Evolutionary conservation across 2,113 vertebrate species (phyloP).

Genomic region (Myotis lucifugus): DNA sequence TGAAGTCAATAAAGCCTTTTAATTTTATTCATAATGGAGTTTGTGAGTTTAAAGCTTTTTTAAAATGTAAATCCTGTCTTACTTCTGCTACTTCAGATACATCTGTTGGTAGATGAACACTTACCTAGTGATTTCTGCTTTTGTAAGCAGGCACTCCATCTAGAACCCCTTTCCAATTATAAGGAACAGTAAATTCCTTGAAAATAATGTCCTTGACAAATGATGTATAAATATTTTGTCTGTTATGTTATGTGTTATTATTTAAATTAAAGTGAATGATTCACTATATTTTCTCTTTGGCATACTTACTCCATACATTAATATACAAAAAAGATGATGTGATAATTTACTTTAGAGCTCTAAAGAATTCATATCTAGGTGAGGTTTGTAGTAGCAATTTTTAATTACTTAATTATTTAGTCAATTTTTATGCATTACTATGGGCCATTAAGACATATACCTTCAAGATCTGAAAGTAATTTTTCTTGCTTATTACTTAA

Average conservation of each 20-base stretch:
- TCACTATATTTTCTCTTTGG: neutral
- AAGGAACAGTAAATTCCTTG: neutral
- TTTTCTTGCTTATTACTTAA: slow-evolving; percentile 11
- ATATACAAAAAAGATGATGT: neutral
- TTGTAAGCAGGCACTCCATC: neutral
- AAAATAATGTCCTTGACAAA: neutral
- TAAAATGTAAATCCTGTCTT: neutral
- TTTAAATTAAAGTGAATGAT: slow-evolving; percentile 48
- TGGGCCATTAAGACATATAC: neutral
- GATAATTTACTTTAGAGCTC: neutral
- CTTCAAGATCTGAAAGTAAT: neutral
- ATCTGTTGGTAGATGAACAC: neutral
- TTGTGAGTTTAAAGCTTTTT: slow-evolving; percentile 23
- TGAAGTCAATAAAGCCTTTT: slow-evolving; percentile 65
- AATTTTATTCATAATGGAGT: slow-evolving; percentile 59
- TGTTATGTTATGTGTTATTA: neutral
- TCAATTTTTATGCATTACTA: slow-evolving; percentile 40
- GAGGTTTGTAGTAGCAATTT: neutral
- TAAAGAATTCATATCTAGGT: slow-evolving; percentile 6
- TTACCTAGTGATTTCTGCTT: neutral
- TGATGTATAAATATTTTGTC: slow-evolving; percentile 9
- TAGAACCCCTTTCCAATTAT: neutral
- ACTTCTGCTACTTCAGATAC: neutral
- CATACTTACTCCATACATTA: neutral
- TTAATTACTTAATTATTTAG: slow-evolving; percentile 4